Evolutionary conservation across 2,797 vertebrate genomes (phyloP).

Genomic region (Valencia hispanica): DNA sequence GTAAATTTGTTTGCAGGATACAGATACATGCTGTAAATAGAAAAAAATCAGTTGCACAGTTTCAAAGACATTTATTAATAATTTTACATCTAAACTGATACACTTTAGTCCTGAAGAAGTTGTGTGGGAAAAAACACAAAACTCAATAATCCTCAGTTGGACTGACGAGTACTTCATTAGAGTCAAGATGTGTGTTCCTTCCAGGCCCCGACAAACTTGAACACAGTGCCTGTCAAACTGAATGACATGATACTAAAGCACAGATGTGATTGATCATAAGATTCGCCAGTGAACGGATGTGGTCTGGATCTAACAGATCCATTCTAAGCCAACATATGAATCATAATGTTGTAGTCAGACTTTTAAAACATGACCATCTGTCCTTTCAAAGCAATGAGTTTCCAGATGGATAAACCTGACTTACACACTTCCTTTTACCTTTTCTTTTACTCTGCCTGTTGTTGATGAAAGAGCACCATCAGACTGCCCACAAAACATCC

Average conservation of each 20-base stretch:
- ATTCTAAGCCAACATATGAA: not conserved
- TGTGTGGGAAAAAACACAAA: too few relatives aligned
- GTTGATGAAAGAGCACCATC: constrained; percentile 65
- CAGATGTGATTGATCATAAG: not conserved
- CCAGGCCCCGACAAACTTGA: not conserved
- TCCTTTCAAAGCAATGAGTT: constrained; percentile 6
- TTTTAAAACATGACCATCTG: constrained; percentile 11
- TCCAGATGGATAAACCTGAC: constrained; percentile 25
- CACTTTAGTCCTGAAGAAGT: not conserved
- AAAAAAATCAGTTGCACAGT: too few relatives aligned
- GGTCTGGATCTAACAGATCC: not conserved
- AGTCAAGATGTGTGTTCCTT: not conserved
- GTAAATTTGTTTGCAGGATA: not conserved
- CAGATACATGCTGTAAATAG: too few relatives aligned
- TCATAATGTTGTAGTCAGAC: not conserved
- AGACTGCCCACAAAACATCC: constrained; percentile 61
- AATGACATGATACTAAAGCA: not conserved
- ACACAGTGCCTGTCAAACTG: not conserved
- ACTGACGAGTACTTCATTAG: not conserved
- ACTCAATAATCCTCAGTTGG: not conserved
- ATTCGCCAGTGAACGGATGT: not conserved
- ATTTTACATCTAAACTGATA: not conserved
- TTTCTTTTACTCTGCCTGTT: constrained; percentile 12
- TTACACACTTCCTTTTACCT: constrained; percentile 15
- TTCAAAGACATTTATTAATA: too few relatives aligned